Evolutionary conservation across 2,888 invertebrate genomes (phyloP).

Genomic region (Leptinotarsa rubiginosa): DNA sequence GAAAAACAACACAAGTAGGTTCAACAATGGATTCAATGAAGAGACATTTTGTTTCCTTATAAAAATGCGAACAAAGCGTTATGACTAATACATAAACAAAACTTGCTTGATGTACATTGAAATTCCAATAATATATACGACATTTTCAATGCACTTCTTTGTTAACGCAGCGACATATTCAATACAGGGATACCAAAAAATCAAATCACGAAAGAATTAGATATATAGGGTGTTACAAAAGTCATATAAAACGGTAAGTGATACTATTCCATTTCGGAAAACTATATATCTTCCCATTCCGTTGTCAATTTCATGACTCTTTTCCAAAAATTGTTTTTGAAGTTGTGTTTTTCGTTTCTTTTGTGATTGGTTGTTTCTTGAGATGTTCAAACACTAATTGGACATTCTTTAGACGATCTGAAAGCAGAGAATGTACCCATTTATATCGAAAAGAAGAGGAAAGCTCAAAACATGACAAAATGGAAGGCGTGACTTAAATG

Average conservation of each 20-base stretch:
- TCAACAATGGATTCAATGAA: not conserved
- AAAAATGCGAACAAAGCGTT: constrained; percentile 5
- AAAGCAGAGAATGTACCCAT: no score
- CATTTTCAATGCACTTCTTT: not conserved
- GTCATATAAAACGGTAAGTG: not conserved
- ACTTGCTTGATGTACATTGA: not conserved
- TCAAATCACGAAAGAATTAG: not conserved
- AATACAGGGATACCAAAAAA: not conserved
- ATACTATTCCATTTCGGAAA: no score
- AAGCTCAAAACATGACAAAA: no score
- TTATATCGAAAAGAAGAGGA: no score
- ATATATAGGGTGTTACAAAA: not conserved
- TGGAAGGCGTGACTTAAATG: no score
- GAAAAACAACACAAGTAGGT: not conserved
- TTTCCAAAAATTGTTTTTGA: no score
- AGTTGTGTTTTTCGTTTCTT: no score
- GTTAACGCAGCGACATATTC: not conserved
- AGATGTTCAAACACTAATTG: no score
- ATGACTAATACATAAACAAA: constrained; percentile 9
- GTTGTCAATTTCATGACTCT: no score
- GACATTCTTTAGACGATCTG: no score
- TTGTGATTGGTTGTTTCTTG: no score
- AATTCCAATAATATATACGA: not conserved
- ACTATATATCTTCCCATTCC: no score
- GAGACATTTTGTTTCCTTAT: not conserved